phyloP scores from a whole-genome alignment of 2,888 invertebrate genomes.

The Spodoptera picta region DNA sequence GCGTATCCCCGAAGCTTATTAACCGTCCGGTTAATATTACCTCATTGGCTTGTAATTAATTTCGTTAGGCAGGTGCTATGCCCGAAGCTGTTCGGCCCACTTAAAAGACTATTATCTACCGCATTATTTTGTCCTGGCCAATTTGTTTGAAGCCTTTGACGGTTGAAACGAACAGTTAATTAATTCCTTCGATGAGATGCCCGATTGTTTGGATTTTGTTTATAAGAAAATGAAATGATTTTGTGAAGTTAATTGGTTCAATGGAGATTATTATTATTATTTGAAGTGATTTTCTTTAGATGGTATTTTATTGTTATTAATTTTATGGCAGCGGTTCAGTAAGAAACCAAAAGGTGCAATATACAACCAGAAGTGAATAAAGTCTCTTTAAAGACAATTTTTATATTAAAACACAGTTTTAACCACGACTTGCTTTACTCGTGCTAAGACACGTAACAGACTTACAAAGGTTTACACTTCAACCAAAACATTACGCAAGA shows the following conservation, averaged over 20 bases:
- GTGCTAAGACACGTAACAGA: too few species aligned
- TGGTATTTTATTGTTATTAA: too few species aligned
- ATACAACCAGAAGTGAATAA: too few species aligned
- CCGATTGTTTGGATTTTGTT: slow-evolving; percentile 61
- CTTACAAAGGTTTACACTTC: too few species aligned
- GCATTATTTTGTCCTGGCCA: slow-evolving; percentile 85
- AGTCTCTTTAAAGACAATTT: too few species aligned
- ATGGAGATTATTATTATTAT: slow-evolving; percentile 17
- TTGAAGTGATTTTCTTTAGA: neutral
- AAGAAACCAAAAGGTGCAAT: too few species aligned
- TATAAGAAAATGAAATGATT: slow-evolving; percentile 49
- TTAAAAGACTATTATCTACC: slow-evolving; percentile 81
- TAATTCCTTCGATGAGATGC: slow-evolving; percentile 69
- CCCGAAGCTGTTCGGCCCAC: slow-evolving; percentile 63
- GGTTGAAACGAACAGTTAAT: slow-evolving; percentile 81
- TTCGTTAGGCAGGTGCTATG: slow-evolving; percentile 86
- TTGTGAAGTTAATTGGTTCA: slow-evolving; percentile 35
- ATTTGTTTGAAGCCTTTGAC: slow-evolving; percentile 87
- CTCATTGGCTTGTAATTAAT: slow-evolving; percentile 87
- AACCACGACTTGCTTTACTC: neutral
- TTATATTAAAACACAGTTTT: too few species aligned
- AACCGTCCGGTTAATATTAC: slow-evolving; percentile 85
- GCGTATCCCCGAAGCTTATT: slow-evolving; percentile 87
- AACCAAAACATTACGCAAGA: too few species aligned
- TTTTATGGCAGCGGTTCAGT: too few species aligned